Evolutionary conservation across 2,888 invertebrate species (phyloP).

Genomic region (Leptothorax acervorum): DNA sequence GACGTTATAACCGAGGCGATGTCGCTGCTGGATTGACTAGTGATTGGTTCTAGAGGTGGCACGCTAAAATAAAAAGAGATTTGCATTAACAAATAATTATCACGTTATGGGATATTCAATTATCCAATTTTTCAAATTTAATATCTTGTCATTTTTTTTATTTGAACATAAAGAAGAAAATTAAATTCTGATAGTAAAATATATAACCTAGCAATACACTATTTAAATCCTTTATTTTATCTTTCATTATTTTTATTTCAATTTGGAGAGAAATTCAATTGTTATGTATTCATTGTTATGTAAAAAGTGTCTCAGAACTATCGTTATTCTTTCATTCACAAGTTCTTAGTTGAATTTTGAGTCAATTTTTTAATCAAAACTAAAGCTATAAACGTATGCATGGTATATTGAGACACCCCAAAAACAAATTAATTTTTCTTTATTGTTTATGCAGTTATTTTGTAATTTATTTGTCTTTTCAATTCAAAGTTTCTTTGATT

Average conservation of each 20-base stretch:
- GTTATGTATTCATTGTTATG: not conserved
- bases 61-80: slow-evolving; percentile 85
- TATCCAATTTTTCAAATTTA: not conserved
- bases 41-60: slow-evolving; percentile 87
- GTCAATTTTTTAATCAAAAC: not conserved
- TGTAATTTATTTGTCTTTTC: not conserved
- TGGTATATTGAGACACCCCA: not conserved
- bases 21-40: slow-evolving; percentile 84
- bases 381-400: not conserved
- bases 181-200: not conserved
- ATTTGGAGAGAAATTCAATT: not conserved
- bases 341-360: not conserved
- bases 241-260: slow-evolving; percentile 1
- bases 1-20: slow-evolving; percentile 87
- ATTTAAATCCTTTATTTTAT: not conserved
- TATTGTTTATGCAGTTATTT: not conserved
- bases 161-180: not conserved
- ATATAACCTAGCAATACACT: not conserved
- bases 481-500: not conserved
- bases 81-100: slow-evolving; percentile 5
- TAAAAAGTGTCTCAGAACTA: not conserved
- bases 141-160: not conserved
- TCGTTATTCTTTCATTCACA: not conserved
- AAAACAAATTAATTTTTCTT: not conserved
- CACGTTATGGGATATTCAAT: not conserved